Base-by-base conservation (phyloP, 2,888 invertebrate species). In the Acrobasis consociella region DNA sequence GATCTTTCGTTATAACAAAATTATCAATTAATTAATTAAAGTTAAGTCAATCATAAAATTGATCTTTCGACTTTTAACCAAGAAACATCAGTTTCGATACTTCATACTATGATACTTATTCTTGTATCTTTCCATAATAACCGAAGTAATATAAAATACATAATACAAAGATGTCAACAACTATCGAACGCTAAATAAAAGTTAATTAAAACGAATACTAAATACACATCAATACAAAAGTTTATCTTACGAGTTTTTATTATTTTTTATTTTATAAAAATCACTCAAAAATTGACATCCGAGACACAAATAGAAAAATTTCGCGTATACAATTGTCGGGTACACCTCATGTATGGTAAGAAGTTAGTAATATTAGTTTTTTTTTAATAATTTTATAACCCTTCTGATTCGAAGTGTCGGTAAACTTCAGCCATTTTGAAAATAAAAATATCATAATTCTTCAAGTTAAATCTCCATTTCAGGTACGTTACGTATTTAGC, bases 171-270 rank as follows among this genome's bases (percentile, higher is more conserved):
- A 42, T 56, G 55, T 56, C 55, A 56, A 55, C 1, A 15, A 53
- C 37, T 38, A 55, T 16, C 38, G 58, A 64, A 52, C 37, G 11
- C n/a, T 56, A n/a, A 52, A 17, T 42, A 62, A 66, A 60, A 65
- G 13, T 39, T 46, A 63, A 65, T 22, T 55, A 64, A 64, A 69
- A 22, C 49, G 59, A 62, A 38, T 58, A 17, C 62, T 65, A 72
- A 65, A 69, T 68, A 71, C 72, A 65, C 67, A 74, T 64, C 56
- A 66, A 75, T 68, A 71, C 69, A 74, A 71, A 69, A 69, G 64
- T 56, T 65, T 62, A 68, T 69, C 70, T 77, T 69, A 67, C 60
- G 50, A 67, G 59, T 77, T 75, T 79, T 78, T 74, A 73, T 75
- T 74, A 42, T 64, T 64, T 64, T 71, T 65, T 53, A 64, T 67